Evolutionary conservation across 2,888 invertebrate genomes (phyloP).

Genomic region (Euspilapteryx auroguttella): DNA sequence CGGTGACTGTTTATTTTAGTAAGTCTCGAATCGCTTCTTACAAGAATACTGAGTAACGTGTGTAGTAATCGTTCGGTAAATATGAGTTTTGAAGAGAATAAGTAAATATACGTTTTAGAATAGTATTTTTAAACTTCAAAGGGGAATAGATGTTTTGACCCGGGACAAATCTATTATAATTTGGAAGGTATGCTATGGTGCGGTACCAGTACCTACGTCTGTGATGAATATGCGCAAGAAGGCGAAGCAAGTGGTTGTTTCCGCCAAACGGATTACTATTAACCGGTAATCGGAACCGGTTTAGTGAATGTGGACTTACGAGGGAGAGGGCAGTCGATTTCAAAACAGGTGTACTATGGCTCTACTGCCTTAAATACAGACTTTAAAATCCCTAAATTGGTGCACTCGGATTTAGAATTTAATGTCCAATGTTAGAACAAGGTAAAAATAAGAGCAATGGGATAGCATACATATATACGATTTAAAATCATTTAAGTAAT

Average conservation of each 20-base stretch:
- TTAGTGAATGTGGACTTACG: conserved; percentile 51
- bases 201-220: too few species aligned
- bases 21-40: conserved; percentile 43
- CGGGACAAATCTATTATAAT: too few species aligned
- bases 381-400: too few species aligned
- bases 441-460: too few species aligned
- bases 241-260: conserved; percentile 27
- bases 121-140: too few species aligned
- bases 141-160: too few species aligned
- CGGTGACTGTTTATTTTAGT: conserved; percentile 49
- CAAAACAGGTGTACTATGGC: conserved; percentile 51
- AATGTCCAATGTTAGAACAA: too few species aligned
- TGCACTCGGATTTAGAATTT: too few species aligned
- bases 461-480: too few species aligned
- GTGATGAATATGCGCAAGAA: conserved; percentile 23
- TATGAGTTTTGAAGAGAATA: conserved; percentile 16
- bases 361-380: conserved; percentile 53
- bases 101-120: too few species aligned
- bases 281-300: conserved; percentile 60
- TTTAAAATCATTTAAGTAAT: too few species aligned
- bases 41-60: conserved; percentile 34
- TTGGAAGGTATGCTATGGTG: too few species aligned
- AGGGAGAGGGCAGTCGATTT: conserved; percentile 49
- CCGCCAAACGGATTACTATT: conserved; percentile 55
- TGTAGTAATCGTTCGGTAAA: conserved; percentile 37